Evolutionary conservation across 2,113 vertebrate genomes (phyloP).

Genomic region (Myocastor coypus): DNA sequence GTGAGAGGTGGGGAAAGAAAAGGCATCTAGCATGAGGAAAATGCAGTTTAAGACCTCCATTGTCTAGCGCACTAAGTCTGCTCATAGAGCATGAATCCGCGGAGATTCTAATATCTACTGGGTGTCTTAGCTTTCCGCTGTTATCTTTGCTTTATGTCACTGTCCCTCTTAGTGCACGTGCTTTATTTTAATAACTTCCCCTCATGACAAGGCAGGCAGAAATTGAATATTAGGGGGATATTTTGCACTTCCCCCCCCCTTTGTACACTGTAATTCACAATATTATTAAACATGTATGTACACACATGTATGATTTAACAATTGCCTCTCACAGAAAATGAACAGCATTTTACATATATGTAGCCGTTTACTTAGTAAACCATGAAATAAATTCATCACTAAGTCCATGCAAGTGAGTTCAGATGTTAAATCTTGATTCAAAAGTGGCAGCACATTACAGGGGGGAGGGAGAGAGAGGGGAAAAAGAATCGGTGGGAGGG

Average conservation of each 20-base stretch:
- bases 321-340: background rate
- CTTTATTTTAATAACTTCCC: background rate
- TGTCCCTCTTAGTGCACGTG: background rate
- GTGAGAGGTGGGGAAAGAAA: background rate
- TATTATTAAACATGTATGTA: background rate
- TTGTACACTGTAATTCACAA: background rate
- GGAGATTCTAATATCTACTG: background rate
- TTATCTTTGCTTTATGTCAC: background rate
- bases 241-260: background rate
- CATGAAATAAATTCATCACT: background rate
- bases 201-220: background rate
- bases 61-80: background rate
- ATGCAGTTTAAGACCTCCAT: background rate
- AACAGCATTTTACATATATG: background rate
- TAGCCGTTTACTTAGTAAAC: constrained; percentile 24
- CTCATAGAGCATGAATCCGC: background rate
- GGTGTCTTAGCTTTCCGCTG: background rate
- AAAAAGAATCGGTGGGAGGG: fast-evolving
- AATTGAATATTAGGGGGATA: background rate
- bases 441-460: background rate
- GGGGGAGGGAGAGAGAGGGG: background rate
- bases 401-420: background rate
- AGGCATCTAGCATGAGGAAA: background rate
- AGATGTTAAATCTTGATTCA: background rate
- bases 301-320: background rate